These are phyloP conservation scores for Holothuria scabra DNA, from an alignment of 53 echinoderm and acorn worm species.

Conservation along the genomic window DNA sequence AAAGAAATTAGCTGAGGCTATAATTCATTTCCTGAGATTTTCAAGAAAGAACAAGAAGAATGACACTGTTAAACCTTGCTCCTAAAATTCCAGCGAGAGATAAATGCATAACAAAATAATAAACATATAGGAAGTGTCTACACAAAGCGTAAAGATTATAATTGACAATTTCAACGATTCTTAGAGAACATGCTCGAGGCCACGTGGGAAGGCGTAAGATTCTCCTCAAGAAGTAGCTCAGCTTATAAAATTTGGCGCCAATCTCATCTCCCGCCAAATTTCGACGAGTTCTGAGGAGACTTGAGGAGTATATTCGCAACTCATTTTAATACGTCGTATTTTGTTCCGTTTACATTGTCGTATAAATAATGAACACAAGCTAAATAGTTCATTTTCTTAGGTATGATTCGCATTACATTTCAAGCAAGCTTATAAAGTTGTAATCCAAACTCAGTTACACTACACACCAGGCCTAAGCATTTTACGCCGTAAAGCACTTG, in stretches of 20 bases:
- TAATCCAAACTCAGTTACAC: no score
- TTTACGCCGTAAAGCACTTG: no score
- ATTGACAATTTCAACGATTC: slow-evolving; percentile 37
- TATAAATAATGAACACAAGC: no score
- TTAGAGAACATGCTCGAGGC: slow-evolving; percentile 32
- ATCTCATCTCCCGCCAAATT: slow-evolving; percentile 31
- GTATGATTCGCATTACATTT: no score
- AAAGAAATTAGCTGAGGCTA: slow-evolving; percentile 31
- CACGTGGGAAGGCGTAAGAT: slow-evolving; percentile 46
- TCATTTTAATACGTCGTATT: no score
- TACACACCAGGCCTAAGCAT: no score
- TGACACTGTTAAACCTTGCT: slow-evolving; percentile 18
- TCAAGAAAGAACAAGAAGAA: neutral
- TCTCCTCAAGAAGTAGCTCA: slow-evolving; percentile 29
- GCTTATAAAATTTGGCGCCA: slow-evolving; percentile 46
- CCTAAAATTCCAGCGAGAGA: slow-evolving; percentile 30
- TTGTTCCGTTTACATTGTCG: no score
- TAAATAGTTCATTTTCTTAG: no score
- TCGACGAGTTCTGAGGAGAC: slow-evolving; percentile 6
- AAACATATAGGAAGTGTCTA: slow-evolving; percentile 15
- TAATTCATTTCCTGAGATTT: slow-evolving; percentile 35
- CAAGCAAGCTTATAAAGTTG: no score
- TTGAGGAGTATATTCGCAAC: neutral
- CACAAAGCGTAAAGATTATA: slow-evolving; percentile 31
- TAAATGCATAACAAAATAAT: neutral